Evolutionary conservation across 2,797 vertebrate genomes (phyloP), one percentile per base, ranked within the genome.

Genomic region (Lepidocolaptes lacrymiger): DNA sequence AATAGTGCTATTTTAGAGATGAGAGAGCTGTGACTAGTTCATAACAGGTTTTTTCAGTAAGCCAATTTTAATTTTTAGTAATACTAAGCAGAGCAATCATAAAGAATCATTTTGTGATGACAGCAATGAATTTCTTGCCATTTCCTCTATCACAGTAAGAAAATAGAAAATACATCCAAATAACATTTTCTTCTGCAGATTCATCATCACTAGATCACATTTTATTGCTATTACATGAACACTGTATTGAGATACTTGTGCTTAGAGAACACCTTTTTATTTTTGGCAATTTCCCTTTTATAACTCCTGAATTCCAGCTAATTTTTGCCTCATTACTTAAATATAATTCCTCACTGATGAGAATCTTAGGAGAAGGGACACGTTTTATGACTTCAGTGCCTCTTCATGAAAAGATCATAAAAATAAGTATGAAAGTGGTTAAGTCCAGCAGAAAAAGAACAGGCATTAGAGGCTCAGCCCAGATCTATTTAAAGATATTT

Each of bases 261-360:
- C 89, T 95, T 51, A 88, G 87, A 82, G 85, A 95, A 91, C 81
- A 43, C 34, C 68, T 90, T 46, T 86, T 89, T 73, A 54, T 77
- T 96, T 93, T 69, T 74, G 68, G 56, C 51, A 75, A 88, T 93
- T 96, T 84, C 72, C 56, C 49, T 85, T 95, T 91, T 77, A 91
- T 72, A 94, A 85, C 56, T 71, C 67, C 64, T 77, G 58, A 89
- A 93, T 89, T 85, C 72, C 52, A 91, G 82, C 76, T 96, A 92
- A 95, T 95, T 96, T 93, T 73, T 95, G 87, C 82, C 72, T 92
- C 88, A 72, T 85, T 95, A 83, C 81, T 95, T 91, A 28, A 84
- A 79, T 75, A 79, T 76, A 87, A 85, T 82, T 91, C 82, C 61
- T 83, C 72, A 58, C 79, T 91, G 95, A 92, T 93, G 87, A 92